Conservation (phyloP, 2,888 invertebrate species). For the Plutella xylostella region DNA sequence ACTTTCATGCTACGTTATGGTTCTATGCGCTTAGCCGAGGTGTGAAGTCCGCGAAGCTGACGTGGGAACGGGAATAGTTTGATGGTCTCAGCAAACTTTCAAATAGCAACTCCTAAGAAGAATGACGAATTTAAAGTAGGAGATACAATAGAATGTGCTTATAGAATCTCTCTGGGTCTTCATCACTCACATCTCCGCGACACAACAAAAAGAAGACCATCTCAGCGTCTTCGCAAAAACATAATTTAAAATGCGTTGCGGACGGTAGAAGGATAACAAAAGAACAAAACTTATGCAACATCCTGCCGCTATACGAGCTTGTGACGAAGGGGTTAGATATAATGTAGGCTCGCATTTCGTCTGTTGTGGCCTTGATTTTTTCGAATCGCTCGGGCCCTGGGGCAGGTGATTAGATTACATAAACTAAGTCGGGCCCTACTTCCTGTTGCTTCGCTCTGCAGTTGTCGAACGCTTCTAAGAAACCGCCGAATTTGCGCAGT, state of each 20-base stretch:
- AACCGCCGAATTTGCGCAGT: conserved; percentile 55
- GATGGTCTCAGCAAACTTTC: conserved; percentile 39
- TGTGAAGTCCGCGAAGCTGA: conserved; percentile 30
- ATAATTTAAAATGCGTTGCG: conserved; percentile 60
- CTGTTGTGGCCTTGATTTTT: conserved; percentile 61
- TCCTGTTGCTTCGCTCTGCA: conserved; percentile 64
- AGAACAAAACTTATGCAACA: conserved; percentile 67
- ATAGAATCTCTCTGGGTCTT: conserved; percentile 22
- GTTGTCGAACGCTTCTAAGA: conserved; percentile 62
- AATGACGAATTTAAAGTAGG: neutral
- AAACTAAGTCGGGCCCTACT: conserved; percentile 64
- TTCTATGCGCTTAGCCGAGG: conserved; percentile 18
- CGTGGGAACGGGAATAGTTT: conserved; percentile 42
- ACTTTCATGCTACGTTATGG: conserved; percentile 30
- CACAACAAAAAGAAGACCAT: conserved; percentile 28
- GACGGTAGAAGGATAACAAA: conserved; percentile 55
- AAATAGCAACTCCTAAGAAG: conserved; percentile 20
- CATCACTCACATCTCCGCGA: conserved; percentile 33
- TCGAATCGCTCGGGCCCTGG: conserved; percentile 48
- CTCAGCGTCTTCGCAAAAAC: conserved; percentile 43
- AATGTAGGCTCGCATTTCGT: conserved; percentile 44
- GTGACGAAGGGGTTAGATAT: conserved; percentile 48
- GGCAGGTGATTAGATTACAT: conserved; percentile 70
- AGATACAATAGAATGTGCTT: conserved; percentile 3
- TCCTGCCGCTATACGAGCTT: conserved; percentile 48